Percentiles rank a stretch among this genome's conserved stretches.
Conservation (phyloP, 2,797 vertebrate genomes). For the Chromis chromis region DNA sequence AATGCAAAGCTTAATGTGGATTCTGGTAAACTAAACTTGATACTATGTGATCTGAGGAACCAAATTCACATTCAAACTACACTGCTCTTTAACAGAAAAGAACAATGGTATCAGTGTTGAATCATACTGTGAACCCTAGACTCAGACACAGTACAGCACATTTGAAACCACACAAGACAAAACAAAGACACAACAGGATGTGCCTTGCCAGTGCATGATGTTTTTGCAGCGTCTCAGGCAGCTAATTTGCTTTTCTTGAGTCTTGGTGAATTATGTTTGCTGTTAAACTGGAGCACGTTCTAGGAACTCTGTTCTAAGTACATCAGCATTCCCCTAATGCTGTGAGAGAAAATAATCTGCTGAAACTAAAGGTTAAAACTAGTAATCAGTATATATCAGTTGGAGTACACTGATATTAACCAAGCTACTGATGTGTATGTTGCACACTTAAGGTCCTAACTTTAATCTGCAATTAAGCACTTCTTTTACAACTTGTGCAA, state of each 20-base stretch:
- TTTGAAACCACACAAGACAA: slow-evolving; percentile 2
- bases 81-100: neutral
- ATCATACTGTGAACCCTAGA: neutral
- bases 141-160: neutral
- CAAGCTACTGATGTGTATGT: neutral
- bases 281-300: neutral
- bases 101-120: neutral
- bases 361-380: neutral
- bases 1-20: too few species aligned
- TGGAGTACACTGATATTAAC: neutral
- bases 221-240: neutral
- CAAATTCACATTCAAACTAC: neutral
- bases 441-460: neutral
- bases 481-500: neutral
- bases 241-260: neutral
- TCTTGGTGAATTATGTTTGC: neutral
- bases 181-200: slow-evolving; percentile 23
- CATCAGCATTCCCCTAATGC: neutral
- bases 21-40: too few species aligned
- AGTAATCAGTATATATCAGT: neutral
- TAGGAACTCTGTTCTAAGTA: neutral
- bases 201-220: neutral
- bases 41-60: neutral
- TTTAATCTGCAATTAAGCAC: neutral
- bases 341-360: neutral